Conservation (phyloP, 2,888 invertebrate species). For the Ypsolopha scabrella region DNA sequence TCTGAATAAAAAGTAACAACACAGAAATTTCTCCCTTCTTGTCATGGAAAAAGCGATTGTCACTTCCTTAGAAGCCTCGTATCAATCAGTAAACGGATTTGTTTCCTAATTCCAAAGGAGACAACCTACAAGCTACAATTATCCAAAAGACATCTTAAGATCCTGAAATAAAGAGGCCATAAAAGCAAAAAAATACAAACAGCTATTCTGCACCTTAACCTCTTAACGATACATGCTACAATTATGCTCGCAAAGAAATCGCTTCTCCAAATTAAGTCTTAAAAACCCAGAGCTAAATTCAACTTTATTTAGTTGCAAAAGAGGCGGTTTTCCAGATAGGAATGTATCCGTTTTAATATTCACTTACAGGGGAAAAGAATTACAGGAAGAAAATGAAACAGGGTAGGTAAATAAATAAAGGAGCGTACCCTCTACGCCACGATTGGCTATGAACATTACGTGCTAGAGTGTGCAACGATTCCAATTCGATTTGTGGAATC, state of each 20-base stretch:
- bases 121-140: slow-evolving; percentile 66
- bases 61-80: slow-evolving; percentile 25
- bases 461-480: slow-evolving; percentile 50
- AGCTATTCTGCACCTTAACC: slow-evolving; percentile 18
- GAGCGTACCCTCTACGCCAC: slow-evolving; percentile 30
- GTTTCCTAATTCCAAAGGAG: slow-evolving; percentile 60
- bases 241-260: background rate
- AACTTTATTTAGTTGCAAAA: slow-evolving; percentile 20
- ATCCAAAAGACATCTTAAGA: slow-evolving; percentile 42
- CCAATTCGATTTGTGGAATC: slow-evolving; percentile 53
- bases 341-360: slow-evolving; percentile 58
- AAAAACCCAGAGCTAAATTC: slow-evolving; percentile 17
- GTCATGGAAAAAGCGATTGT: slow-evolving; percentile 3
- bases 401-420: slow-evolving; percentile 60
- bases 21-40: too few relatives aligned
- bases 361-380: slow-evolving; percentile 64
- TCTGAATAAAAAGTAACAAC: too few relatives aligned
- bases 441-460: slow-evolving; percentile 43
- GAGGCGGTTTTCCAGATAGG: slow-evolving; percentile 25
- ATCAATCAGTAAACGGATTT: slow-evolving; percentile 65
- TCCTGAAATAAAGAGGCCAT: slow-evolving; percentile 11
- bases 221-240: background rate
- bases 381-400: slow-evolving; percentile 64
- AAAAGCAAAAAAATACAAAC: slow-evolving; percentile 5
- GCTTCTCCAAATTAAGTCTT: slow-evolving; percentile 32